Evolutionary conservation across 2,113 vertebrate species (phyloP).

Genomic region (Daubentonia madagascariensis): DNA sequence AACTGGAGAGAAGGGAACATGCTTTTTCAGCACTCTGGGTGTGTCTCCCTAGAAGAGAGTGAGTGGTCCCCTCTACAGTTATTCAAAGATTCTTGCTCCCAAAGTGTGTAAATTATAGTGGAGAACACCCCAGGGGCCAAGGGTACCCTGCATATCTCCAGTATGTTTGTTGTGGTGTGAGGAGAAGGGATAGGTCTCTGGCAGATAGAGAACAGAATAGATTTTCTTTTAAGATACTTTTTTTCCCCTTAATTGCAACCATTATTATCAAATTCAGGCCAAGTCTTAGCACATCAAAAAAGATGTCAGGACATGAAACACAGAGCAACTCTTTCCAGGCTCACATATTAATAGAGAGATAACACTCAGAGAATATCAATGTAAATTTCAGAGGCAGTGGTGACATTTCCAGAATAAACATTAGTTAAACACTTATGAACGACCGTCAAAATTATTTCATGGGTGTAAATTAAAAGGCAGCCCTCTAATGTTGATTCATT

Average conservation of each 20-base stretch:
- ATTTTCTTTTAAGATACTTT: constrained; percentile 13
- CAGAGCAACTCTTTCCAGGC: background rate
- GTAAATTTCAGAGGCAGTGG: constrained; percentile 64
- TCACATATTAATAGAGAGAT: constrained; percentile 52
- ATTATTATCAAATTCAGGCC: background rate
- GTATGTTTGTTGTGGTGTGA: background rate
- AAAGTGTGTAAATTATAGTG: background rate
- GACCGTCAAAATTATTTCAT: constrained; percentile 65
- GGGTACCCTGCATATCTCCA: background rate
- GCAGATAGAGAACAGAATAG: background rate
- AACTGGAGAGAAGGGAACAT: background rate
- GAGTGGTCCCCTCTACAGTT: background rate
- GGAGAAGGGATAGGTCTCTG: background rate
- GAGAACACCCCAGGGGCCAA: background rate
- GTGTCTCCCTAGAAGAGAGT: background rate
- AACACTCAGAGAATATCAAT: constrained; percentile 59
- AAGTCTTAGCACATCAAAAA: constrained; percentile 5
- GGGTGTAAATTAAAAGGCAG: constrained; percentile 70
- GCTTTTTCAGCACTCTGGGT: background rate
- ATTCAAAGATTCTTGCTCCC: background rate
- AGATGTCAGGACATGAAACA: background rate
- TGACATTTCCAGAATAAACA: constrained; percentile 71
- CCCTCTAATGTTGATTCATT: constrained; percentile 42
- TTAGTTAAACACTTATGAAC: constrained; percentile 60
- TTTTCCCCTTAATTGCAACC: background rate